Base-by-base conservation (phyloP, 2,113 vertebrate species). In the Rostratula benghalensis region DNA sequence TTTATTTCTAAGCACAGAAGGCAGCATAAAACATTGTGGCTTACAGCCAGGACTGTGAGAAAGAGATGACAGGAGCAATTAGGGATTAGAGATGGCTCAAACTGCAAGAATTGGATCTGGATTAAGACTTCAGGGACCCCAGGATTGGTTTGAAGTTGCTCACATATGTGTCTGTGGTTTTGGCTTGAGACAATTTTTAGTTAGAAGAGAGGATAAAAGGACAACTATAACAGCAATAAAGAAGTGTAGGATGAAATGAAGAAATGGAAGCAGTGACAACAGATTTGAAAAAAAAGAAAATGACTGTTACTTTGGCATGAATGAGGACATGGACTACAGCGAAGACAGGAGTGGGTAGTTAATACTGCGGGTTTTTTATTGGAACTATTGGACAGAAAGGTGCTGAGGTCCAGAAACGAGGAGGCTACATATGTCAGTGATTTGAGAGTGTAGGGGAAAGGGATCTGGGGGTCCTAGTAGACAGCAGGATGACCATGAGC, bases 51-150 rank as follows among this genome's bases (percentile, higher is more conserved):
- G 73, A 70, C 77, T 95, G 80, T 94, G 94, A 95, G 96, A 91
- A 97, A 94, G 95, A 96, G 96, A 97, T 97, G 96, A 96, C 96
- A 96, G 96, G 92, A 97, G 86, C 92, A 97, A 97, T 96, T 95
- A 96, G 88, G 95, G 95, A 96, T 96, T 96, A 97, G 94, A 91
- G 96, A 96, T 97, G 94, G 95, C 86, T 96, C 92, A 95, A 96
- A 71, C 94, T 96, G 95, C 86, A 96, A 95, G 95, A 96, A 89
- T 89, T 96, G 96, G 92, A 96, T 97, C 93, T 95, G 89, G 92
- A 96, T 96, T 96, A 94, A 95, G 95, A 94, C 95, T 96, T 96
- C 69, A 70, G 94, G 93, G 94, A 96, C 94, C 86, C 80, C 86
- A 89, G 68, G 69, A 93, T 14, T 79, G 90, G 92, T 96, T 96